These are phyloP conservation scores for Herminia tarsipennalis DNA, from an alignment of 2,888 invertebrate species.

Conservation along the genomic window DNA sequence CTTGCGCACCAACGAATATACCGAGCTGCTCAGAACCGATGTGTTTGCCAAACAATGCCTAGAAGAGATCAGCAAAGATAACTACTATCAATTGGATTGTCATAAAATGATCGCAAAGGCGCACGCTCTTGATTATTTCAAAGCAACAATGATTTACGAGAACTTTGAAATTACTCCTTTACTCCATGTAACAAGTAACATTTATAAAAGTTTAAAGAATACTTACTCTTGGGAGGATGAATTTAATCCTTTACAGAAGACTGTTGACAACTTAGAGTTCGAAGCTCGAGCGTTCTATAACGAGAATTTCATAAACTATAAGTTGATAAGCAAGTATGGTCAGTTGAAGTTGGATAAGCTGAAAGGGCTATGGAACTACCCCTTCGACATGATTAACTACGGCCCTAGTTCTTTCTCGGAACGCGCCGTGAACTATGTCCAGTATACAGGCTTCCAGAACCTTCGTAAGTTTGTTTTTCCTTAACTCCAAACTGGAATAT, in stretches of 20 bases:
- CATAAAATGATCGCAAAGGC: conserved; percentile 83
- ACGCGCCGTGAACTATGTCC: too few relatives aligned
- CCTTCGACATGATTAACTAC: conserved; percentile 53
- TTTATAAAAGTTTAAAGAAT: conserved; percentile 62
- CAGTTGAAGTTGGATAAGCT: conserved; percentile 68
- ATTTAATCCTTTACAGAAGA: conserved; percentile 69
- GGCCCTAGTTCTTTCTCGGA: conserved; percentile 65
- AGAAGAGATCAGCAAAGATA: conserved; percentile 80
- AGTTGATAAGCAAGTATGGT: conserved; percentile 74
- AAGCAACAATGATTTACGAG: conserved; percentile 76
- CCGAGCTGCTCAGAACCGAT: conserved; percentile 73
- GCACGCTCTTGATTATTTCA: conserved; percentile 81
- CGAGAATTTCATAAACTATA: conserved; percentile 73
- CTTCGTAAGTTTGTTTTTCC: too few relatives aligned
- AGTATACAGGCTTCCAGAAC: too few relatives aligned
- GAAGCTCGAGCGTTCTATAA: conserved; percentile 73
- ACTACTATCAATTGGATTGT: conserved; percentile 85
- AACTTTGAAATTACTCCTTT: conserved; percentile 81
- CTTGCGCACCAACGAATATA: conserved; percentile 78
- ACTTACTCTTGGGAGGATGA: conserved; percentile 68
- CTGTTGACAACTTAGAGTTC: conserved; percentile 76
- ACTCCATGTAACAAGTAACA: too few relatives aligned
- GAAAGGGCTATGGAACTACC: conserved; percentile 1
- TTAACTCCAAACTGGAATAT: too few relatives aligned
- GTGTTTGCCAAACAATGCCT: conserved; percentile 78